Base-by-base conservation (phyloP, 2,797 vertebrate genomes). In the Morus bassanus region DNA sequence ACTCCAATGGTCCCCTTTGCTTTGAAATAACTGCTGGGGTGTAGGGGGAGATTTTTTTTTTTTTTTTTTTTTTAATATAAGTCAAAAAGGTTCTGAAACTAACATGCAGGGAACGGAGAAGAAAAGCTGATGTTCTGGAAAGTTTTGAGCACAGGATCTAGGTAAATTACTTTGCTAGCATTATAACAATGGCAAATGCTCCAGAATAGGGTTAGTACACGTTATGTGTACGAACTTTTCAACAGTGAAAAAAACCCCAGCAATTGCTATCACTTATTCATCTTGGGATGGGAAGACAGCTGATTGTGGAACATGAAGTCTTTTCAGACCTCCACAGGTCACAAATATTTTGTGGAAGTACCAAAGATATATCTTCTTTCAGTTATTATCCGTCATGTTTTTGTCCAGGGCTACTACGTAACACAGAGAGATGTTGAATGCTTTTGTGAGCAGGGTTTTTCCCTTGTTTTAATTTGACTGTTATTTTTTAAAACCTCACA, bases 291-390 rank as follows among this genome's bases (percentile, higher is more conserved):
- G 39, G 23, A 84, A 86, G 50, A 63, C 39, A 61, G 50, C 2
- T 4, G 1, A 11, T 18, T 67, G 33, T 57, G 50, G 59, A 93
- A 92, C 22, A 43, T 15, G 5, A 82, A 35, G 3, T 39, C 27
- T 65, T 84, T 84, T 53, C 59, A 95, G 56, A 91, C 35, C 23
- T 89, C 46, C 31, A 59, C 2, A 84, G 50, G 90, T 74, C 18
- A 65, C 13, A 89, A 88, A n/a, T 48, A 59, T 60, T 80, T 91
- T 81, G n/a, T 77, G 31, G 57, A 88, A 86, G 30, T 53, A 78
- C 10, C 23, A 64, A 80, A 37, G 18, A 74, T 53, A 23, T 59
- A n/a, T 13, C 33, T 85, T 68, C 19, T 53, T 83, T 68, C 0
- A 0, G 13, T 63, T 74, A 43, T 43, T 61, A 43, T 45, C 15